A percentile compares a stretch with the other conserved stretches of the same genome.
These are phyloP conservation scores for Oreochromis aureus DNA, from an alignment of 2,113 vertebrate genomes.

Conservation along the genomic window DNA sequence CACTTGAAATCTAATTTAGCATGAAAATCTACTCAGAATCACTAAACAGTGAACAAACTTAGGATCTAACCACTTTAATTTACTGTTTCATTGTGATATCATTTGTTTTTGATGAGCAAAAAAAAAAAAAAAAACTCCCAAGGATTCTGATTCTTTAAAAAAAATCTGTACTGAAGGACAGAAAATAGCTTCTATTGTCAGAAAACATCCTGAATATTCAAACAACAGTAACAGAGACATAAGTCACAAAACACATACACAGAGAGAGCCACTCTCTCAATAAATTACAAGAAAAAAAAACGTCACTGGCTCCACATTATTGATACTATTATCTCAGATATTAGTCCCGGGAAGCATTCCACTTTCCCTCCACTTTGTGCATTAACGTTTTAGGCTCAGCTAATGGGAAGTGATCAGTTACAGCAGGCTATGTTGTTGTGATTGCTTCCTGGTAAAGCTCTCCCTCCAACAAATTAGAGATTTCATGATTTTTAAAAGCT, in stretches of 20 bases:
- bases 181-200: neutral
- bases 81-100: neutral
- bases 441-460: conserved; percentile 30
- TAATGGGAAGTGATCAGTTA: conserved; percentile 35
- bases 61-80: neutral
- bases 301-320: neutral
- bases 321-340: conserved; percentile 1
- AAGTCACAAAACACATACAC: neutral
- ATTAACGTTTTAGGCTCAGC: conserved; percentile 23
- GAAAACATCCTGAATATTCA: neutral
- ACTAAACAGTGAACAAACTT: neutral
- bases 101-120: neutral
- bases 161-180: neutral
- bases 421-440: neutral
- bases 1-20: neutral
- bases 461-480: conserved; percentile 4
- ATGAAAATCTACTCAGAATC: neutral
- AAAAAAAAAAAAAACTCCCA: neutral
- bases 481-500: conserved; percentile 15
- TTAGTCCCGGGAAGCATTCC: neutral
- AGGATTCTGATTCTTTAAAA: neutral
- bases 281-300: neutral
- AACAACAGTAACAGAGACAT: neutral
- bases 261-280: neutral
- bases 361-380: conserved; percentile 10